Evolutionary conservation across 2,797 vertebrate species (phyloP), one percentile per base, ranked within the genome.

Genomic region (Sebastes trivittatus): DNA sequence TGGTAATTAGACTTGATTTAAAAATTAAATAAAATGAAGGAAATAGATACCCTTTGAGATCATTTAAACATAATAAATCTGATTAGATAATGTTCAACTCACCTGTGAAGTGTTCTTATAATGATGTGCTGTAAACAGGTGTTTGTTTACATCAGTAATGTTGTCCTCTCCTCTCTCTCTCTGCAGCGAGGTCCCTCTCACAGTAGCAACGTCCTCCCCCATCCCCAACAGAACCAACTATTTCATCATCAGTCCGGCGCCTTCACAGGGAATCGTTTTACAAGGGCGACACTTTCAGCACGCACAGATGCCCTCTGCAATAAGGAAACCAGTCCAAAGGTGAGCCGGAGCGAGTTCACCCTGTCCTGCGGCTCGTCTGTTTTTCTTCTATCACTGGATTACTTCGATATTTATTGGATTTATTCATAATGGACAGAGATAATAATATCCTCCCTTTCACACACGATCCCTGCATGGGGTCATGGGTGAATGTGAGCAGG

Each of bases 271-370:
- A 54, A 95, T 97, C 61, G 82, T 98, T 36, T 88, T 97, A 70
- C 97, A 98, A 25, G 97, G 97, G 20, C 96, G 98, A 34, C 94
- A 95, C 89, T 98, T 98, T 87, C 97, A 97, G 82, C 97, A 98
- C 18, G 93, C 97, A 0, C 96, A 97, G 20, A 88, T 95, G 29
- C 94, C 94, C 65, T 63, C 96, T 0, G 22, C 88, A 60, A 87
- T 95, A 77, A 95, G 97, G 93, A 98, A 97, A 69, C 95, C 96
- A 74, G 96, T 96, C 86, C 97, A 98, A 92, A 98, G 97, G 98
- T 99, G 93, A 92, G 90, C 11, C 2, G 46, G 18, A n/a, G 22
- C 11, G 2, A 27, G 23, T 25, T 58, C 55, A 25, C n/a, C 5
- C 54, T 23, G 54, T 55, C 22, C 54, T 55, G 54, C 20, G 20